phyloP scores from a whole-genome alignment of 2,113 vertebrate genomes.

The Ariopsis seemanni region DNA sequence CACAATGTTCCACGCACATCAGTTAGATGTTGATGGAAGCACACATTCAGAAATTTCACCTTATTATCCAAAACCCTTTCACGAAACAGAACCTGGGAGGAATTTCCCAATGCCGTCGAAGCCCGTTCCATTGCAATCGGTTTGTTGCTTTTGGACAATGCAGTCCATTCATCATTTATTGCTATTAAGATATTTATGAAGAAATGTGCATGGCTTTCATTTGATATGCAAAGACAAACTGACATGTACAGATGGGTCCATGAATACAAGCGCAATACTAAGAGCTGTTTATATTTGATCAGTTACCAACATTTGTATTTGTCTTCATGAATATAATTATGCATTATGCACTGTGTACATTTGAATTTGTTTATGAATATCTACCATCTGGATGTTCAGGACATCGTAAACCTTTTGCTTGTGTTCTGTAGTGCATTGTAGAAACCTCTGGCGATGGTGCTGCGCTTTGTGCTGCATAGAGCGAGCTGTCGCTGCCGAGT shows the following conservation, averaged over 20 bases:
- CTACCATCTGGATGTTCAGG: background rate
- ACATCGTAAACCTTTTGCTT: background rate
- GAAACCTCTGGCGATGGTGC: background rate
- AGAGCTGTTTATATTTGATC: background rate
- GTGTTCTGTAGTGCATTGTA: background rate
- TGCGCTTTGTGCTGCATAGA: background rate
- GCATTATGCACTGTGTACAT: no score
- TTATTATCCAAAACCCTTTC: background rate
- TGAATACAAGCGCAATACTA: background rate
- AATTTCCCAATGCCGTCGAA: background rate
- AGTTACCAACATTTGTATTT: background rate
- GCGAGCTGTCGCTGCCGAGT: background rate
- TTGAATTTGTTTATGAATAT: background rate
- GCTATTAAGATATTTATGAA: slow-evolving; percentile 42
- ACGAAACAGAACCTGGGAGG: background rate
- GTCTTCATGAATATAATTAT: background rate
- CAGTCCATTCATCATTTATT: background rate
- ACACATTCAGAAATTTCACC: slow-evolving; percentile 11
- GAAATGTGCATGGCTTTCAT: slow-evolving; percentile 60
- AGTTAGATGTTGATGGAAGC: slow-evolving; percentile 49
- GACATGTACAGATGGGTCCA: background rate
- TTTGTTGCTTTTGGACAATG: slow-evolving; percentile 2
- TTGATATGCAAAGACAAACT: slow-evolving; percentile 12
- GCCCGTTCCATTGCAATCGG: background rate
- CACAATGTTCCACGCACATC: background rate